Conservation (phyloP, 2,888 invertebrate species). For the Diogma glabrata region DNA sequence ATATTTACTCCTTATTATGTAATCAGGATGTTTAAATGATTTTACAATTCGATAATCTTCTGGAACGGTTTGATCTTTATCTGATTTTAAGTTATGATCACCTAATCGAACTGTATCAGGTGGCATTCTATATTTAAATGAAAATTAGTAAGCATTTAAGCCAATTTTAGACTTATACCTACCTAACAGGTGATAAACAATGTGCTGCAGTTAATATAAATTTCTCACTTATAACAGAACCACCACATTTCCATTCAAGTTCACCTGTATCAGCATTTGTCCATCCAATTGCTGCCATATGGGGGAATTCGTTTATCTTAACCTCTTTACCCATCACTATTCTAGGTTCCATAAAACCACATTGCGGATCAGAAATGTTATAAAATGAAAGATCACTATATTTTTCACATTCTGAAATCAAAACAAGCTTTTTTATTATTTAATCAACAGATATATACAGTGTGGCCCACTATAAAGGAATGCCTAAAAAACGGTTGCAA, state of each 20-base stretch:
- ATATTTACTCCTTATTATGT: conserved; percentile 34
- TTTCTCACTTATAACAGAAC: conserved; percentile 38
- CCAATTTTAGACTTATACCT: too few relatives aligned
- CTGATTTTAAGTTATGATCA: conserved; percentile 35
- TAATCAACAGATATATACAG: too few relatives aligned
- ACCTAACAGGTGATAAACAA: conserved; percentile 34
- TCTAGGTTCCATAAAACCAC: too few relatives aligned
- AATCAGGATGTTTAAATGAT: conserved; percentile 36
- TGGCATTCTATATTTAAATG: too few relatives aligned
- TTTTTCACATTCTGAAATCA: not conserved
- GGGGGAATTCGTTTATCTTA: not conserved
- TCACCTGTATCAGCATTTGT: conserved; percentile 21
- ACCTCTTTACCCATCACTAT: not conserved
- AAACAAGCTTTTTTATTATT: too few relatives aligned
- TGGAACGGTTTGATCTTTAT: conserved; percentile 32
- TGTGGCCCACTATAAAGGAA: too few relatives aligned
- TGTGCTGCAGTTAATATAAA: conserved; percentile 47
- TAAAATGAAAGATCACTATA: not conserved
- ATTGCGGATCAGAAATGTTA: not conserved
- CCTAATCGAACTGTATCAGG: conserved; percentile 40
- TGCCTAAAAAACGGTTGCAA: too few relatives aligned
- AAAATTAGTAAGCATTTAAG: too few relatives aligned
- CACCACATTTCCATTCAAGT: conserved; percentile 32
- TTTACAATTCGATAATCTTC: conserved; percentile 30
- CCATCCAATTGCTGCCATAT: conserved; percentile 32